Conservation (phyloP, 2,797 vertebrate species). For the Hydrophis major region DNA sequence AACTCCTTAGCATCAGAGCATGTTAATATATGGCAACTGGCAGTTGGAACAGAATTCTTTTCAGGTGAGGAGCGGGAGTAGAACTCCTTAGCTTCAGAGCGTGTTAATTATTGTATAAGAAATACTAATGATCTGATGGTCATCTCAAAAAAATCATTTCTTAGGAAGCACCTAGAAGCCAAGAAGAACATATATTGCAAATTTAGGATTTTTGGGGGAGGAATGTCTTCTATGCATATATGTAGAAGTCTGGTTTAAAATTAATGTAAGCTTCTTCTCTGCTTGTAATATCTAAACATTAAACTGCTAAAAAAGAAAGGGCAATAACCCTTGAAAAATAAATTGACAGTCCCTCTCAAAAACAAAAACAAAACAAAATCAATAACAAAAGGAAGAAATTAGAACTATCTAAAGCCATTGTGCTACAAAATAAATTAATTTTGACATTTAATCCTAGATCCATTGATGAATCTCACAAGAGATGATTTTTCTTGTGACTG, state of each 20-base stretch:
- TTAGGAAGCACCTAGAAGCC: too few relatives aligned
- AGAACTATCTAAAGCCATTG: constrained; percentile 2
- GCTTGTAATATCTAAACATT: constrained; percentile 15
- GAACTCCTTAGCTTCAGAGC: too few relatives aligned
- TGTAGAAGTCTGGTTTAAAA: neutral
- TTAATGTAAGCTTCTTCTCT: neutral
- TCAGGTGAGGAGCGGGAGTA: too few relatives aligned
- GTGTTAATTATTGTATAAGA: too few relatives aligned
- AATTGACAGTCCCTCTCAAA: neutral
- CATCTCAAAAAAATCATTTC: too few relatives aligned
- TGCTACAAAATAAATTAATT: constrained; percentile 40
- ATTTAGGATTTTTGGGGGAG: neutral
- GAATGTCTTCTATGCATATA: neutral
- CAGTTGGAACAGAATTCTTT: too few relatives aligned
- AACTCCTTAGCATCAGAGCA: too few relatives aligned
- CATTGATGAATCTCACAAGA: constrained; percentile 39
- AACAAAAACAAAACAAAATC: neutral
- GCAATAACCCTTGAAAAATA: constrained; percentile 7
- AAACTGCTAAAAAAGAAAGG: neutral
- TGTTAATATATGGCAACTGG: too few relatives aligned
- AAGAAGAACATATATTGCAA: too few relatives aligned
- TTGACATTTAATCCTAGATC: constrained; percentile 57
- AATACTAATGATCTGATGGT: too few relatives aligned
- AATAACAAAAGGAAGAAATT: neutral
- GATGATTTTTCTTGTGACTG: constrained; percentile 25